Base-by-base conservation (phyloP, 2,797 vertebrate genomes). In the Hydrolagus colliei region DNA sequence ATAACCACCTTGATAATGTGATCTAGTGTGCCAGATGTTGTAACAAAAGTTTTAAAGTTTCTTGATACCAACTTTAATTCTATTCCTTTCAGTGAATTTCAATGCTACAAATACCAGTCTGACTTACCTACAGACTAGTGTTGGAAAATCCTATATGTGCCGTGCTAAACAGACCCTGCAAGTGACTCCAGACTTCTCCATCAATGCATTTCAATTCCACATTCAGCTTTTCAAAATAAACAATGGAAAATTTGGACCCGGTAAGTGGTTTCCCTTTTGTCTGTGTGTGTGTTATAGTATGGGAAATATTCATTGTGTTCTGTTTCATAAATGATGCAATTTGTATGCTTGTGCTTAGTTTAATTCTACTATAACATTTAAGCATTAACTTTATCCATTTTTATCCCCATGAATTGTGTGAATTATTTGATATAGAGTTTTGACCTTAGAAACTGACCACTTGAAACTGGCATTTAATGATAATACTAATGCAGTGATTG, bases 61-160 rank as follows among this genome's bases (percentile, higher is more conserved):
- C 41, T 52, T 52, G 41, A 1, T 6, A 3, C 41, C 6, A 52
- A 52, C 13, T 76, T 76, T 76, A 41, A 8, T 62, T 85, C 61
- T 86, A 32, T 62, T 35, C 63, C 72, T 52, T 67, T 67, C 41
- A 86, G 85, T 16, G 32, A 86, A n/a, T 1, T 62, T 94, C 86
- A 73, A 0, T 0, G 90, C 85, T 4, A 22, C 1, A 0, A 98
- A 97, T 89, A 3, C 0, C 87, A 95, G 87, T 6, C 92, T 99
- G 92, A 93, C 92, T 72, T 96, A 94, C 75, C 91, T 98, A 87
- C 91, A 90, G 85, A 96, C 96, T 86, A 92, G 94, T 0, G 61
- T 96, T 0, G 97, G 96, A 0, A 95, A 91, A 88, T 99, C 98
- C 0, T 99, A 97, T 92, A 96, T 93, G 93, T 99, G 98, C 89